phyloP scores from a whole-genome alignment of 2,113 vertebrate genomes.

The Panurus biarmicus region DNA sequence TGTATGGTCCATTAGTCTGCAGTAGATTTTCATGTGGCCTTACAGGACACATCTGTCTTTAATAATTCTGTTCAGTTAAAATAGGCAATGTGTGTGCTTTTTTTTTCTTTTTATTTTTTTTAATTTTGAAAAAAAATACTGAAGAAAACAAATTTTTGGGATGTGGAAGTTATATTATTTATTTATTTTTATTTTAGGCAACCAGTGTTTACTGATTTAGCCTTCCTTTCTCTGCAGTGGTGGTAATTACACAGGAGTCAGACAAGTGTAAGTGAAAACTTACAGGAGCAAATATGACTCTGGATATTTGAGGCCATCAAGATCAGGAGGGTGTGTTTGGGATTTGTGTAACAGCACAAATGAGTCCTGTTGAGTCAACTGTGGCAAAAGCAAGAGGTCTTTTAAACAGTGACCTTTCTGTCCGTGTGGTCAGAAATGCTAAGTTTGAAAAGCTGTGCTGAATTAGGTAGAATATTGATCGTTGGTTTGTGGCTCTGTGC shows the following conservation, averaged over 20 bases:
- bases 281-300: neutral
- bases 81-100: neutral
- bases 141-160: neutral
- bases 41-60: neutral
- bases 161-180: neutral
- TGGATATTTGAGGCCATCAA: neutral
- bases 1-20: neutral
- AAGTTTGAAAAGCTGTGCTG: neutral
- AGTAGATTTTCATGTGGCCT: neutral
- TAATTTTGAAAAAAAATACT: neutral
- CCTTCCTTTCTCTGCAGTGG: neutral
- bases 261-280: neutral
- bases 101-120: no score
- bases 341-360: neutral
- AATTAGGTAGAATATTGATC: neutral
- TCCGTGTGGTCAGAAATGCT: neutral
- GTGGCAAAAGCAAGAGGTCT: neutral
- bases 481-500: neutral
- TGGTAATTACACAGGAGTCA: neutral
- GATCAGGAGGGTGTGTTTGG: neutral
- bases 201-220: neutral
- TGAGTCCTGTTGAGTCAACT: neutral
- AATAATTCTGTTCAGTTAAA: neutral
- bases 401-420: conserved; percentile 13
- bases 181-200: neutral